Evolutionary conservation across 2,113 vertebrate species (phyloP).

Genomic region (Hyperopisus bebe): DNA sequence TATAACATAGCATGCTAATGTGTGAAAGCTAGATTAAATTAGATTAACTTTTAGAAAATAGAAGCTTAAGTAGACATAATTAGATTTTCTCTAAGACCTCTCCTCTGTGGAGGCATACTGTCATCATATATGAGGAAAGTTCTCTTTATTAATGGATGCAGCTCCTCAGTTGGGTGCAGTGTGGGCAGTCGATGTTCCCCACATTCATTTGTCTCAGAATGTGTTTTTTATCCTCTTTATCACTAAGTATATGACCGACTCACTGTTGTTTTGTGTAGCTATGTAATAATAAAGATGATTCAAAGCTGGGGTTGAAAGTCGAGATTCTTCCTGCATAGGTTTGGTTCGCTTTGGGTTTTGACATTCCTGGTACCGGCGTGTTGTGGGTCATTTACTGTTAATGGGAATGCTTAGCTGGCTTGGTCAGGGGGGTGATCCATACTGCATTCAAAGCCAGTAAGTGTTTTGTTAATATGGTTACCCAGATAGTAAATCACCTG

Average conservation of each 20-base stretch:
- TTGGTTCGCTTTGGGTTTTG: not conserved
- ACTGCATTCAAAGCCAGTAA: not conserved
- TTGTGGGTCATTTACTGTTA: not conserved
- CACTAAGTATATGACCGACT: not conserved
- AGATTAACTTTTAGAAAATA: constrained; percentile 38
- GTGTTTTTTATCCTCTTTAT: not conserved
- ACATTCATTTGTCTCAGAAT: constrained; percentile 43
- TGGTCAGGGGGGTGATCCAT: not conserved
- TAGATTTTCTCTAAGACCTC: constrained; percentile 30
- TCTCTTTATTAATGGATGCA: constrained; percentile 37
- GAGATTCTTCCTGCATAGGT: not conserved
- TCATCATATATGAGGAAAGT: constrained; percentile 29
- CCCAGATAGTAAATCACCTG: no score
- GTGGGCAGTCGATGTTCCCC: constrained; percentile 15
- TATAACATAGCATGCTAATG: constrained; percentile 23
- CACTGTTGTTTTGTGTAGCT: constrained; percentile 32
- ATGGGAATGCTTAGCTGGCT: not conserved
- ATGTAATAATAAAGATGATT: constrained; percentile 37
- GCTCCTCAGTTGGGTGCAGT: constrained; percentile 12
- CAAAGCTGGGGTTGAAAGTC: not conserved
- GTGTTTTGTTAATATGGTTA: not conserved
- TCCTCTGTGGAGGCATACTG: constrained; percentile 22
- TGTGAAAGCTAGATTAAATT: constrained; percentile 30
- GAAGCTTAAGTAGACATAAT: constrained; percentile 38
- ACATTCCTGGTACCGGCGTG: not conserved